Base-by-base conservation (phyloP, 1,140 invertebrate species). In the Charaxes varanes region DNA sequence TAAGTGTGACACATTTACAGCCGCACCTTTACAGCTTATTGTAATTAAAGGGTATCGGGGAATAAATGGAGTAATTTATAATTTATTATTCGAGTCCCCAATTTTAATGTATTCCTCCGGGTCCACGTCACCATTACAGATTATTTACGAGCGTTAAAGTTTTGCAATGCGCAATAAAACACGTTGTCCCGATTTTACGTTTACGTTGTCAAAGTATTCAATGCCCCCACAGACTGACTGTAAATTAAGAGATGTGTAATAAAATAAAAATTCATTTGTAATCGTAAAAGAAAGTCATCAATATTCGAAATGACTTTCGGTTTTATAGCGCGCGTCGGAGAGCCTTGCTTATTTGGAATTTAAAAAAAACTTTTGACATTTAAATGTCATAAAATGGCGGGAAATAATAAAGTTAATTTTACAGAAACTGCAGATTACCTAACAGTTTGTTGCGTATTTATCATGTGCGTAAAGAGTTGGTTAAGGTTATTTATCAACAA, bases 251-350 rank as follows among this genome's bases (percentile, higher is more conserved):
- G 45, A 52, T 41, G 50, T 35, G 54, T 52, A 63, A 64, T 69
- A 70, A 76, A 76, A 61, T 54, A 54, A 51, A 51, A 37, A 54
- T 51, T 62, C 52, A 42, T 56, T 53, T 43, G 61, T 58, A 56
- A 65, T 69, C 56, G 58, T 69, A 63, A 74, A 76, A 66, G 55
- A 66, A 62, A 61, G 66, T 51, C 63, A 62, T 71, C 62, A 73
- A 70, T 65, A 55, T 62, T 27, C 35, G 44, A 50, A 46, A 45
- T 28, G 14, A 40, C 55, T 62, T 56, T 62, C 50, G 45, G 48
- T 59, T 73, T 77, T 77, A 77, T 59, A 52, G 48, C 36, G 35
- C 18, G 44, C 47, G 49, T 43, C 47, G 53, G 54, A n/a, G n/a
- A n/a, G n/a, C n/a, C n/a, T n/a, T 43, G 45, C 47, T 60, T 62